These are phyloP conservation scores for Nerophis lumbriciformis DNA, from an alignment of 2,113 vertebrate genomes.

Conservation along the genomic window DNA sequence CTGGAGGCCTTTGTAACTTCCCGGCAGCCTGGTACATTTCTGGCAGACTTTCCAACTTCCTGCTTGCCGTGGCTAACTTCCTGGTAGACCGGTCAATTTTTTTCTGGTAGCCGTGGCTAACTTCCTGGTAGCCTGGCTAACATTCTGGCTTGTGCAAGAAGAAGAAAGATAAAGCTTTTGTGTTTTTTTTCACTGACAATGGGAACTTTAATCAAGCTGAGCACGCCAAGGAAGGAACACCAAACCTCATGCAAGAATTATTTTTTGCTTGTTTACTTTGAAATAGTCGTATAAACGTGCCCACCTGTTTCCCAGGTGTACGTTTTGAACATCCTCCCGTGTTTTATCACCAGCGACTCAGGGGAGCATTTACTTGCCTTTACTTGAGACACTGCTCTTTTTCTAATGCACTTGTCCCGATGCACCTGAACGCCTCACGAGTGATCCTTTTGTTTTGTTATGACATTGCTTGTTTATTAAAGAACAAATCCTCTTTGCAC, in stretches of 20 bases:
- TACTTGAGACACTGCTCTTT: slow-evolving; percentile 17
- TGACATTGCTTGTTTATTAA: slow-evolving; percentile 26
- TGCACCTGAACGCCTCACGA: slow-evolving; percentile 50
- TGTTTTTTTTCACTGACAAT: slow-evolving; percentile 1
- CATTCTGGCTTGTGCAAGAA: slow-evolving; percentile 28
- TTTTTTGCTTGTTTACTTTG: slow-evolving; percentile 1
- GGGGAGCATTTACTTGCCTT: slow-evolving; percentile 15
- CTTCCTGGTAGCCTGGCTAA: neutral
- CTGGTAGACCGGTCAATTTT: no score
- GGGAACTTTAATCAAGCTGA: slow-evolving; percentile 16
- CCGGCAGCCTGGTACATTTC: no score
- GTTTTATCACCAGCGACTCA: slow-evolving; percentile 25
- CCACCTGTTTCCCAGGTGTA: neutral
- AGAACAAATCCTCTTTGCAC: slow-evolving; percentile 34
- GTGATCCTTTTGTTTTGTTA: slow-evolving; percentile 34
- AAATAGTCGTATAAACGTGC: neutral
- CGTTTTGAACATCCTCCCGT: slow-evolving; percentile 13
- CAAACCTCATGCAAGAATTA: neutral
- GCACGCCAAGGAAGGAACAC: slow-evolving; percentile 9
- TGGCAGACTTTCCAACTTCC: no score
- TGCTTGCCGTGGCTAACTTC: no score
- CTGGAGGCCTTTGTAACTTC: no score
- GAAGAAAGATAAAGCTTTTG: slow-evolving; percentile 27
- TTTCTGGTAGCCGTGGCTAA: no score
- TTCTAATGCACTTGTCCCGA: slow-evolving; percentile 40